Evolutionary conservation across 2,113 vertebrate species (phyloP).

Genomic region (Gavialis gangeticus): DNA sequence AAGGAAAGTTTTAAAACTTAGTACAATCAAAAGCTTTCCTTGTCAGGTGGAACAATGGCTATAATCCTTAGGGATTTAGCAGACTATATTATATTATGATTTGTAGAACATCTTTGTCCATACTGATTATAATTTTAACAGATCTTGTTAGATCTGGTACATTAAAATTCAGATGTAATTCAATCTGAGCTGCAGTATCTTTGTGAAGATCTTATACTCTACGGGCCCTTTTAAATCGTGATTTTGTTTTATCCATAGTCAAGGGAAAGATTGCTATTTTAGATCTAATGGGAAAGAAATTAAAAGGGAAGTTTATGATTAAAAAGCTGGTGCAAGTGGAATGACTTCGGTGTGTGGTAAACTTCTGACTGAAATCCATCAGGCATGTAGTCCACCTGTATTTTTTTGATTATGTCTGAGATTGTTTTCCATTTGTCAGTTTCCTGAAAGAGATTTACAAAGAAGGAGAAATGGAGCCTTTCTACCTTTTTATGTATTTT

Average conservation of each 20-base stretch:
- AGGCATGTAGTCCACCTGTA: background rate
- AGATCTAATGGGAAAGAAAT: background rate
- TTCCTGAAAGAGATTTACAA: background rate
- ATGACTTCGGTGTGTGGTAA: background rate
- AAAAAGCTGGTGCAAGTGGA: background rate
- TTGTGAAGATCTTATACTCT: background rate
- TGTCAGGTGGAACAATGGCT: background rate
- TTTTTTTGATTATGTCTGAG: background rate
- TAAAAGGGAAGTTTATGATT: background rate
- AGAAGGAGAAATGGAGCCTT: background rate
- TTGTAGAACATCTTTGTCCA: background rate
- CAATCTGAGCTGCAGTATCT: background rate
- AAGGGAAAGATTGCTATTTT: background rate
- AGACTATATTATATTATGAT: background rate
- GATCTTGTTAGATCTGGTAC: background rate
- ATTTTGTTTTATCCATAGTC: background rate
- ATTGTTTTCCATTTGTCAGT: background rate
- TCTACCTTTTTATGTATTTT: background rate
- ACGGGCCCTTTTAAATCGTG: fast-evolving
- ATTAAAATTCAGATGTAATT: background rate
- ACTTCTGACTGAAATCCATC: background rate
- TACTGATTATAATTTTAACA: background rate
- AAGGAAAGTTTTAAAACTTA: background rate
- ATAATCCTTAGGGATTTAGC: background rate
- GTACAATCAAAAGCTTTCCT: background rate